These are phyloP conservation scores for Erpobdella octoculata DNA, from an alignment of 2,888 invertebrate genomes.

Conservation along the genomic window DNA sequence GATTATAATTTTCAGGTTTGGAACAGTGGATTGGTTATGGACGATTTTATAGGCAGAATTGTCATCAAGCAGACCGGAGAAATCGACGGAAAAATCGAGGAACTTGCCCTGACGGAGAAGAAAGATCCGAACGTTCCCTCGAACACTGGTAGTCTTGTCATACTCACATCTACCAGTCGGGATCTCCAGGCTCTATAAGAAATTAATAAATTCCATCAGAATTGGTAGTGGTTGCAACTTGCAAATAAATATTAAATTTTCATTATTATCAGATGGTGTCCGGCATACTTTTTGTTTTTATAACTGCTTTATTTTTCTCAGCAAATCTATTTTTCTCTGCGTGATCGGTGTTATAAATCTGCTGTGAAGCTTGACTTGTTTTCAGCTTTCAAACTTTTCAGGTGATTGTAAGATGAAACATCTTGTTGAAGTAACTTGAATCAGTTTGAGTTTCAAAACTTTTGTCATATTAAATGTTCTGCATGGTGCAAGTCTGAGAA, in stretches of 20 bases:
- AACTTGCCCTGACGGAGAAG: conserved; percentile 31
- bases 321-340: too few relatives aligned
- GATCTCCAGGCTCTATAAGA: conserved; percentile 31
- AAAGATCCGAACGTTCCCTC: conserved; percentile 28
- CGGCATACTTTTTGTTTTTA: neutral
- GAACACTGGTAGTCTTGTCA: conserved; percentile 27
- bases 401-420: too few relatives aligned
- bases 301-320: too few relatives aligned
- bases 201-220: neutral
- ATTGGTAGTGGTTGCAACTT: neutral
- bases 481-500: too few relatives aligned
- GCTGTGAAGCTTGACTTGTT: too few relatives aligned
- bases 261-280: neutral
- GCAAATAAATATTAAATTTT: neutral
- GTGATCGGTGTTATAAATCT: too few relatives aligned
- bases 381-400: too few relatives aligned
- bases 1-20: conserved; percentile 42
- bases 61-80: conserved; percentile 40
- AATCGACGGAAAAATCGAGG: conserved; percentile 25
- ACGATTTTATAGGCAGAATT: conserved; percentile 42
- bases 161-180: conserved; percentile 31
- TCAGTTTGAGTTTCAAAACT: too few relatives aligned
- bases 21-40: conserved; percentile 44
- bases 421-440: too few relatives aligned
- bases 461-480: too few relatives aligned